Evolutionary conservation across 2,797 vertebrate genomes (phyloP).

Genomic region (Pteropus rufus): DNA sequence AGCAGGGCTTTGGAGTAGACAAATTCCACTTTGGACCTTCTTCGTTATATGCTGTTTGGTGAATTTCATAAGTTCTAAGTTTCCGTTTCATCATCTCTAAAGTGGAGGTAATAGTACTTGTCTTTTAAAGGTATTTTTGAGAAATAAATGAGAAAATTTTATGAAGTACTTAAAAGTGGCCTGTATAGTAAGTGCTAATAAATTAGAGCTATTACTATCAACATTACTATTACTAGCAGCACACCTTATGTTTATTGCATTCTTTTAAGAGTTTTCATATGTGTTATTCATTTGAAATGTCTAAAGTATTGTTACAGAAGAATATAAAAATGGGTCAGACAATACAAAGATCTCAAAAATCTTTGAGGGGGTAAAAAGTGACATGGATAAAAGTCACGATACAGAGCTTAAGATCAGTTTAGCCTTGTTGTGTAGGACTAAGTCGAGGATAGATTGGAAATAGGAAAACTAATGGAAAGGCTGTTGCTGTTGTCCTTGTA

Average conservation of each 20-base stretch:
- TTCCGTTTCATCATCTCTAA: background rate
- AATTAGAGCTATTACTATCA: background rate
- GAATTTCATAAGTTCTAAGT: conserved; percentile 16
- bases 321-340: background rate
- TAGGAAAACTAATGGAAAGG: background rate
- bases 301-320: background rate
- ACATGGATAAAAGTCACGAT: background rate
- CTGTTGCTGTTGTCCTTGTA: background rate
- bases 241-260: background rate
- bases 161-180: background rate
- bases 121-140: background rate
- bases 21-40: background rate
- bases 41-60: background rate
- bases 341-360: background rate
- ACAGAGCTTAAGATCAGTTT: background rate
- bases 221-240: background rate
- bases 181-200: background rate
- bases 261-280: background rate
- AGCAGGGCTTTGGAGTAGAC: background rate
- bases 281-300: background rate
- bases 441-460: background rate
- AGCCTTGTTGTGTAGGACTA: background rate
- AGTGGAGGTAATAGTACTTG: background rate
- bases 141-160: background rate
- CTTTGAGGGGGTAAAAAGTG: background rate